Evolutionary conservation across 2,888 invertebrate genomes (phyloP).

Genomic region (Cheiracanthium punctorium): DNA sequence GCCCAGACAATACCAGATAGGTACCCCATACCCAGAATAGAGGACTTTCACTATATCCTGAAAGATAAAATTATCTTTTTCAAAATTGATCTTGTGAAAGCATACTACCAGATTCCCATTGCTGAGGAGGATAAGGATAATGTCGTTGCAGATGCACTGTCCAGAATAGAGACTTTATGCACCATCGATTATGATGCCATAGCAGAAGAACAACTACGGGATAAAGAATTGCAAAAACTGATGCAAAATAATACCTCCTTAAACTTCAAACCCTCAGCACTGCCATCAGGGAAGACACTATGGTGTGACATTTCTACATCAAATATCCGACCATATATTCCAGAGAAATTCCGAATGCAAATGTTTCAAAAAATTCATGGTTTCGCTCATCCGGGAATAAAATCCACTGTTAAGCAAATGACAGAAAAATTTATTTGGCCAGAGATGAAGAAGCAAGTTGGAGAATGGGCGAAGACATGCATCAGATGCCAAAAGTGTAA

Average conservation of each 20-base stretch:
- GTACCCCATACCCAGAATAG: slow-evolving; percentile 32
- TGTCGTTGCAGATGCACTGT: neutral
- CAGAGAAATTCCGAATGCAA: neutral
- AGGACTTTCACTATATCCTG: slow-evolving; percentile 35
- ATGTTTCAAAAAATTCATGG: slow-evolving; percentile 11
- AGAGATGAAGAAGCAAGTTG: neutral
- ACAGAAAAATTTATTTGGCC: slow-evolving; percentile 27
- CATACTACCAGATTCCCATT: slow-evolving; percentile 12
- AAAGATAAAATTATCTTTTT: slow-evolving; percentile 32
- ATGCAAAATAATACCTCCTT: neutral
- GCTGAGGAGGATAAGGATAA: slow-evolving; percentile 8
- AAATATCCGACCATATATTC: slow-evolving; percentile 17
- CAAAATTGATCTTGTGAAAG: slow-evolving; percentile 14
- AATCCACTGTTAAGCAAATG: slow-evolving; percentile 16
- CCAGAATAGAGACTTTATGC: neutral
- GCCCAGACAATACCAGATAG: slow-evolving; percentile 33
- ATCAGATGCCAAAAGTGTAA: neutral
- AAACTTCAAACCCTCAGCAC: neutral
- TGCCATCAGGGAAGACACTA: neutral
- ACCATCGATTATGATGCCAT: slow-evolving; percentile 10
- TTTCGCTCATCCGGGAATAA: slow-evolving; percentile 6
- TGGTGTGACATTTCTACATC: slow-evolving; percentile 23
- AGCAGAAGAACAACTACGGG: slow-evolving; percentile 6
- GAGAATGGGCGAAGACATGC: neutral
- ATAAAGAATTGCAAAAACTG: neutral